Conservation (phyloP, 2,113 vertebrate genomes). For the Ailuropoda melanoleuca region DNA sequence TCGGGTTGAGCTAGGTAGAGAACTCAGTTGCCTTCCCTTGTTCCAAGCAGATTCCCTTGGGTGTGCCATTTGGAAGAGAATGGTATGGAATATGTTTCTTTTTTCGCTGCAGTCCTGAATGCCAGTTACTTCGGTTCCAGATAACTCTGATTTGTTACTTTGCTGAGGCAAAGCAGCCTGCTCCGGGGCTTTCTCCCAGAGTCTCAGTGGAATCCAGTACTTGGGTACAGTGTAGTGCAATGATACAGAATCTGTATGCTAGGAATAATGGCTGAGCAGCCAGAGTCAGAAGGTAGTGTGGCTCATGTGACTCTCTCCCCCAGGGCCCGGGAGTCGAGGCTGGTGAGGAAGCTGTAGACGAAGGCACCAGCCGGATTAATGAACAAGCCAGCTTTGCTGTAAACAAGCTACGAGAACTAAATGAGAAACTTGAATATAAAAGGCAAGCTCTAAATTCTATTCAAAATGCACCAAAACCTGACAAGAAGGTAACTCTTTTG, state of each 20-base stretch:
- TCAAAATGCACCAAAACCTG: slow-evolving; percentile 96
- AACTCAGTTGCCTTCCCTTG: background rate
- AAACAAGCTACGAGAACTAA: slow-evolving; percentile 93
- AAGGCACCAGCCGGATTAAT: slow-evolving; percentile 90
- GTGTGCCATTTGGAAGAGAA: background rate
- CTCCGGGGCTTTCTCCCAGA: background rate
- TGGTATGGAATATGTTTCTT: background rate
- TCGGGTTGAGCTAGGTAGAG: background rate
- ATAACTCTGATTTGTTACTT: slow-evolving; percentile 6
- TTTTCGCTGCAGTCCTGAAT: background rate
- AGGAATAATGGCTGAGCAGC: background rate
- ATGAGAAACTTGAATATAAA: slow-evolving; percentile 97
- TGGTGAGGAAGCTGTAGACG: slow-evolving; percentile 88
- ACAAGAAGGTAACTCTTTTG: slow-evolving; percentile 92
- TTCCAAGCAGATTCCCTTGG: background rate
- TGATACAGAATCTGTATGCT: background rate
- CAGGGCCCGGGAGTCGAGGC: slow-evolving; percentile 89
- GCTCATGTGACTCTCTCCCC: background rate
- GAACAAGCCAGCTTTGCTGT: slow-evolving; percentile 96
- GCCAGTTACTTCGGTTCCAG: background rate
- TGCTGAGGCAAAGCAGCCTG: background rate
- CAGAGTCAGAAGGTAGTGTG: rapidly evolving
- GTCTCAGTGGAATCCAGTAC: background rate
- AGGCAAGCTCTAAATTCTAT: slow-evolving; percentile 96
- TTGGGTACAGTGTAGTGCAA: background rate